Base-by-base conservation (phyloP, 2,113 vertebrate species). In the Dermatemys mawii region DNA sequence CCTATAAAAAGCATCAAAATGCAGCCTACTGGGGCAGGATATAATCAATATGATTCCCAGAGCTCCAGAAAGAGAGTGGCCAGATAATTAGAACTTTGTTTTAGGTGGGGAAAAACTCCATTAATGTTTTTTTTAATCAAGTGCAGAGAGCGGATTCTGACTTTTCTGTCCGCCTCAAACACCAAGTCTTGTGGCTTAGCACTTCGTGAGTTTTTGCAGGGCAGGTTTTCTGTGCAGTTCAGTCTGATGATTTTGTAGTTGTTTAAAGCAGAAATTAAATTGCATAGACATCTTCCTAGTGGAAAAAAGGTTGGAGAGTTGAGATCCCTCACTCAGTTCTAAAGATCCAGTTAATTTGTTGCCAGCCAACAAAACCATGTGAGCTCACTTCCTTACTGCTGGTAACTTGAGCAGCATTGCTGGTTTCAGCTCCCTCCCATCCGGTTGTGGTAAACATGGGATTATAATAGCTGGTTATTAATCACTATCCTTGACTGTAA, bases 221-320 rank as follows among this genome's bases (percentile, higher is more conserved):
- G 3, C 50, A 82, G 67, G 86, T 51, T 11, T 80, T 84, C n/a
- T 19, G 13, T 57, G 3, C 67, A 48, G 21, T 27, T 81, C 53
- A 57, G 27, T 84, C 38, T 51, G 1, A 49, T 26, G 35, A 57
- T 54, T 90, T 78, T 81, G 49, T 81, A 21, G 73, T 82, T 70
- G 78, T 78, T 67, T 48, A 8, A 88, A 79, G 57, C 79, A 51
- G 63, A 81, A 93, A 84, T 89, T 80, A 90, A 95, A 93, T 41
- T 95, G 94, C 93, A 80, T 10, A 79, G 95, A 93, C 90, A 90
- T 96, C 90, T 84, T 81, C 81, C 83, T 83, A 7, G 78, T 6
- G 87, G 82, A 81, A 89, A 90, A 85, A 88, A 88, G 73, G 32
- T 87, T 75, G 55, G 53, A 78, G 78, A 4, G 5, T 60, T 78